Evolutionary conservation across 2,888 invertebrate genomes (phyloP), one percentile per base, ranked within the genome.

Genomic region (Spilarctia lutea): DNA sequence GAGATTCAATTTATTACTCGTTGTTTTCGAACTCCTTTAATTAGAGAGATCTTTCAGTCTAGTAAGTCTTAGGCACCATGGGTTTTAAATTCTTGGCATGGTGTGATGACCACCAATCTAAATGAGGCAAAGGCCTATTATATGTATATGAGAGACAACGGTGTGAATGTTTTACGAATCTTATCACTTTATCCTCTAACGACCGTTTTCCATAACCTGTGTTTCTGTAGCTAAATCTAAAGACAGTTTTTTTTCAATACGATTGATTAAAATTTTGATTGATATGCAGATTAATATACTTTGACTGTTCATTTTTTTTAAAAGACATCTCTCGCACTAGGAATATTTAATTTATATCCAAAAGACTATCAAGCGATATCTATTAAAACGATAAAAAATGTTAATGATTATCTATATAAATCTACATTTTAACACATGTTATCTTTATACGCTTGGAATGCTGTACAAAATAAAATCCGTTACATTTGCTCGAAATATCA

Each of bases 401-500:
- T 10, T 56, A n/a, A n/a, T n/a, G 13, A 60, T 60, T 27, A 60
- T 60, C 56, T 13, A 63, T 8, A 18, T 30, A 7, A 30, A 63
- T 7, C 30, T 18, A 30, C 16, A 18, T 30, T 48, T 63, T 18
- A 30, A 63, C 18, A 6, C 18, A 63, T 18, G 30, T 27, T 63
- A 63, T 27, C 27, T 63, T 27, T 30, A 63, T 18, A 63, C 63
- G 63, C 30, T 30, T 18, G 39, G n/a, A 66, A 66, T 39, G 39
- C 24, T 6, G 24, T n/a, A 24, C 2, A n/a, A 35, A 66, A 66
- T 30, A 63, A n/a, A 66, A 66, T 24, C 68, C 68, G 68, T 68
- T 68, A 68, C 24, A 1, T 68, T 48, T 45, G 68, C 68, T 13
- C 39, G 27, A 63, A 71, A 27, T 39, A 65, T 39, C 65, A 69